Evolutionary conservation across 2,113 vertebrate genomes (phyloP), one percentile per base, ranked within the genome.

Genomic region (Chaenogobius annularis): DNA sequence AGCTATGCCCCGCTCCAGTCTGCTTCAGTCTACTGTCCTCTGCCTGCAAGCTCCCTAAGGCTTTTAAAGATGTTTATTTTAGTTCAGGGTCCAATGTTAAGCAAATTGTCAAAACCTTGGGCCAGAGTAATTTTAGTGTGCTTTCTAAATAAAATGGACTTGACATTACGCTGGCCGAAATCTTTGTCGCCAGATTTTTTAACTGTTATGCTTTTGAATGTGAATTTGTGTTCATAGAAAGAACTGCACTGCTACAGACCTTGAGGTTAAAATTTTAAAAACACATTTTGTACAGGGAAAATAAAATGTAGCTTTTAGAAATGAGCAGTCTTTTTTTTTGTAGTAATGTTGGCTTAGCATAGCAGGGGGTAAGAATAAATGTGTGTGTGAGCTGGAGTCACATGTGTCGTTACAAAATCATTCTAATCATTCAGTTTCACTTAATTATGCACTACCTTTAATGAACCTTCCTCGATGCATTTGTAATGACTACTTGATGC

Each of bases 21-120:
- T 63, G 55, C 72, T 70, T 78, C 47, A 74, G 83, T 91, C 89
- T 92, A 67, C 69, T 64, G 19, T 73, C 70, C 23, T 70, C 26
- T 56, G 5, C 77, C 66, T 37, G 61, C 31, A 19, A 13, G 35
- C 19, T 63, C 19, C 26, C 59, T 35, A 14, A n/a, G 37, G 61
- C 61, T 63, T 63, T 63, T 63, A 63, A 63, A 63, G 61, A 40
- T 8, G 7, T 63, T 63, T 63, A 43, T 63, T 63, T 63, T 63
- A 63, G 61, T 43, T 43, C 61, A 19, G 35, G 56, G 61, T 40
- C 59, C 10, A 37, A 19, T 37, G 59, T 62, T 62, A 62, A 62
- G 59, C 59, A 43, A 63, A 63, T 63, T 40, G 61, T 63, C 35
- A 40, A 43, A 43, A 19, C 35, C 61, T 12, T 11, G 61, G 35